These are phyloP conservation scores for Antechinus flavipes DNA, from an alignment of 2,113 vertebrate species.

Conservation along the genomic window DNA sequence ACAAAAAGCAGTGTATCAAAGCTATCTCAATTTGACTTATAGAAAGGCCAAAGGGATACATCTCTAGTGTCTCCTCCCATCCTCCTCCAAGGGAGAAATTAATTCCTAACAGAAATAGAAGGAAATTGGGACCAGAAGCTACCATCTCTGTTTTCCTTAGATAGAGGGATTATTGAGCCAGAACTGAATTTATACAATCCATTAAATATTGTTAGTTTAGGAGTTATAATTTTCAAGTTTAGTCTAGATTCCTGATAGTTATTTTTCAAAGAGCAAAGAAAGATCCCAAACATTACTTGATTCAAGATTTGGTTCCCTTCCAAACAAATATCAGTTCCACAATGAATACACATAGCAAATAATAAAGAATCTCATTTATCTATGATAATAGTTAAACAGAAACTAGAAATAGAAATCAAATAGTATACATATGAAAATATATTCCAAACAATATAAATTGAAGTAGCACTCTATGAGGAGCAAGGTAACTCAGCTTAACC, in stretches of 20 bases:
- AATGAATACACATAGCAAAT: too few relatives aligned
- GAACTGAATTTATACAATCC: neutral
- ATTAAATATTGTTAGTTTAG: neutral
- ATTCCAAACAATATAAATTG: too few relatives aligned
- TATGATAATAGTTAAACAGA: too few relatives aligned
- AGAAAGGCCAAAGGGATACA: too few relatives aligned
- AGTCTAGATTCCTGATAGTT: neutral
- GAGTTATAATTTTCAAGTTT: neutral
- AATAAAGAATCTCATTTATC: too few relatives aligned
- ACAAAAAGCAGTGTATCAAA: too few relatives aligned
- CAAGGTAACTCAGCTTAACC: too few relatives aligned
- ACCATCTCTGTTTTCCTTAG: neutral
- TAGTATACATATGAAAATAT: too few relatives aligned
- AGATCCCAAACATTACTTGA: neutral
- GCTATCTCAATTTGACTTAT: too few relatives aligned
- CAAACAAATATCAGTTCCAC: neutral
- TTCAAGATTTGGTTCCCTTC: neutral
- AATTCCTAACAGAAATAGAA: neutral
- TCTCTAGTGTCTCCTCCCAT: neutral
- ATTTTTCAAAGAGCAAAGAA: neutral
- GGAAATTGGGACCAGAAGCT: neutral
- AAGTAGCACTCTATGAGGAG: too few relatives aligned
- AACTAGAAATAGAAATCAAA: too few relatives aligned
- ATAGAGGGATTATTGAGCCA: neutral
- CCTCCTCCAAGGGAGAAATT: neutral